Percentiles rank a stretch among this genome's conserved stretches.
phyloP scores from a whole-genome alignment of 2,113 vertebrate genomes.

The Tichodroma muraria region DNA sequence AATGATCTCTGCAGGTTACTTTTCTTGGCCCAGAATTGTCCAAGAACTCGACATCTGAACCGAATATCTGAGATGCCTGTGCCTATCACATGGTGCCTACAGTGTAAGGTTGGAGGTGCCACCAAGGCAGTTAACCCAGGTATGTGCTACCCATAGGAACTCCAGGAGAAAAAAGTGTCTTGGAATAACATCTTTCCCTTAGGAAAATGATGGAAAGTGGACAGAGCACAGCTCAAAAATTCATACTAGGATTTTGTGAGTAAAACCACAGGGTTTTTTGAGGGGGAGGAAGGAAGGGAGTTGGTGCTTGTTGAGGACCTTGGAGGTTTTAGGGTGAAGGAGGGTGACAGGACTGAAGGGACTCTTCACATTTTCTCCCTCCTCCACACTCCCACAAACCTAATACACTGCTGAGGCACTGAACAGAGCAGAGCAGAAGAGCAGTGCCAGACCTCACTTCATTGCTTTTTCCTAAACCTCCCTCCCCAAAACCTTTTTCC shows the following conservation, averaged over 20 bases:
- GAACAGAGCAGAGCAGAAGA: neutral
- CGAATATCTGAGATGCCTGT: neutral
- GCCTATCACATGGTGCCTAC: neutral
- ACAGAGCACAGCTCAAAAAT: neutral
- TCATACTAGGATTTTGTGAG: neutral
- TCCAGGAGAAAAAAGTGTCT: neutral
- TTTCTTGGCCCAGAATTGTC: conserved; percentile 12
- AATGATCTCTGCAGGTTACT: conserved; percentile 7
- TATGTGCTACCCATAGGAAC: neutral
- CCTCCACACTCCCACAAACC: neutral
- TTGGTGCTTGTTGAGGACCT: neutral
- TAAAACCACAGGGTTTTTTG: neutral
- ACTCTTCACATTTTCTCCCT: neutral
- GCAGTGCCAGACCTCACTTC: neutral
- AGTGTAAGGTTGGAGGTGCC: neutral
- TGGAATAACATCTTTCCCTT: neutral
- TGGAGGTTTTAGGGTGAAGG: neutral
- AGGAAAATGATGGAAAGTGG: neutral
- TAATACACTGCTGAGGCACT: neutral
- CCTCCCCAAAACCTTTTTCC: neutral
- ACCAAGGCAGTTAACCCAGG: neutral
- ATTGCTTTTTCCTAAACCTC: neutral
- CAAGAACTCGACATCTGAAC: neutral
- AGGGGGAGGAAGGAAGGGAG: neutral
- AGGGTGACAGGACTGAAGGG: neutral